Conservation (phyloP, 2,797 vertebrate species). For the Aulostomus chinensis region DNA sequence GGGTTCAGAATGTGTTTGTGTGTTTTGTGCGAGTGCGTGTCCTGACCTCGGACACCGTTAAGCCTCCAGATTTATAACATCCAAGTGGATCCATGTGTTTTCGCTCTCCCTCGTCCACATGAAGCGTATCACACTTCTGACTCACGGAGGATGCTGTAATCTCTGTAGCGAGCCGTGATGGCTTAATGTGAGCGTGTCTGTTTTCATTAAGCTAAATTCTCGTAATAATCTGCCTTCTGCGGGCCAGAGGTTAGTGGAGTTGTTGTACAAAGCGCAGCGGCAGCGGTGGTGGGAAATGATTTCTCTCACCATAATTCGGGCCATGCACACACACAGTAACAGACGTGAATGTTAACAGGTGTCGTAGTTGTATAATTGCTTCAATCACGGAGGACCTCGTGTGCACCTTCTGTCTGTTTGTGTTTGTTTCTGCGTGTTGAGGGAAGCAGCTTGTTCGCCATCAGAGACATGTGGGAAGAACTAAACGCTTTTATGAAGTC, state of each 20-base stretch:
- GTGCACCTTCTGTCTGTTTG: conserved; percentile 4
- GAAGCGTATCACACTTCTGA: conserved; percentile 46
- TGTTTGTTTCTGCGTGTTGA: too few species aligned
- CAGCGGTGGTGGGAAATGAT: conserved; percentile 27
- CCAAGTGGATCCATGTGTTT: conserved; percentile 59
- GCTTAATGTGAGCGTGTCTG: conserved; percentile 54
- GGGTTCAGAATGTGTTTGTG: not conserved
- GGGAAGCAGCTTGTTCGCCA: not conserved
- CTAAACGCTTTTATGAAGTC: too few species aligned
- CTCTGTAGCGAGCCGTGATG: conserved; percentile 36
- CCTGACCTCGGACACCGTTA: conserved; percentile 12
- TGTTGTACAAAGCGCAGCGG: conserved; percentile 31
- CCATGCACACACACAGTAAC: too few species aligned
- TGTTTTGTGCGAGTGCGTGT: conserved; percentile 7
- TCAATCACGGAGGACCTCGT: conserved; percentile 21
- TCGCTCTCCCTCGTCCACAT: conserved; percentile 41
- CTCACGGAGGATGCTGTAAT: conserved; percentile 47
- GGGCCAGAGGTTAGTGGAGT: conserved; percentile 46
- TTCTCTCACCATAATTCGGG: conserved; percentile 33
- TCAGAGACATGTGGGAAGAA: too few species aligned
- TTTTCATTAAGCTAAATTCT: conserved; percentile 52
- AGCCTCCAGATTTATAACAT: conserved; percentile 40
- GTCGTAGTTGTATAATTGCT: conserved; percentile 38
- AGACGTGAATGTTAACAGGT: conserved; percentile 57
- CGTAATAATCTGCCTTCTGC: conserved; percentile 48